phyloP scores from a whole-genome alignment of 53 echinoderm and acorn worm species.

The Antedon mediterranea region DNA sequence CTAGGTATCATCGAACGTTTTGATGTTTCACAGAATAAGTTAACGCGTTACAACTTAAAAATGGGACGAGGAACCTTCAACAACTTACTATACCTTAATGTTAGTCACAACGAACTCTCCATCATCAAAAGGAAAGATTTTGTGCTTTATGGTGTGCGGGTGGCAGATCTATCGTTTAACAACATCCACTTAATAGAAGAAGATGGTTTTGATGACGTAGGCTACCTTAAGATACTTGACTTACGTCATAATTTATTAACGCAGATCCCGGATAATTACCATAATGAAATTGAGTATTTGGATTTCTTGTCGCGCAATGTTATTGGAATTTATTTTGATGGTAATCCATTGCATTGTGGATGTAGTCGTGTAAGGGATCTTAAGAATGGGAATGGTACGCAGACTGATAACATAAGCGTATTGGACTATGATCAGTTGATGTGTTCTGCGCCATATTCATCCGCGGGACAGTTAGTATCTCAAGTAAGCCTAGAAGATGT shows the following conservation, averaged over 20 bases:
- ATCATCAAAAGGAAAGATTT: background rate
- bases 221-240: conserved; percentile 8
- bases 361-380: conserved; percentile 2
- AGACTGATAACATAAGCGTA: conserved; percentile 5
- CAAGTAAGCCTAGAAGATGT: conserved; percentile 14
- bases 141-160: conserved; percentile 3
- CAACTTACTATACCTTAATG: background rate
- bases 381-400: background rate
- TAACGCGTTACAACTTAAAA: background rate
- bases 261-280: conserved; percentile 9
- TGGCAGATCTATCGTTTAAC: conserved; percentile 22
- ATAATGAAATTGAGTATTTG: conserved; percentile 5
- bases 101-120: background rate
- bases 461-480: conserved; percentile 9
- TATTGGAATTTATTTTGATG: background rate
- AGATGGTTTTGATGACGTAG: conserved; percentile 7
- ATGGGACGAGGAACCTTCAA: background rate
- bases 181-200: conserved; percentile 17
- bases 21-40: background rate
- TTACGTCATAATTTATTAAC: conserved; percentile 25
- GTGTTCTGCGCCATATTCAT: conserved; percentile 22
- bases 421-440: conserved; percentile 14
- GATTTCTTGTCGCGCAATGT: background rate
- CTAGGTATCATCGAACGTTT: background rate
- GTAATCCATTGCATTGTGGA: conserved; percentile 32